Conservation (phyloP, 2,888 invertebrate species). For the Hipparchia semele region DNA sequence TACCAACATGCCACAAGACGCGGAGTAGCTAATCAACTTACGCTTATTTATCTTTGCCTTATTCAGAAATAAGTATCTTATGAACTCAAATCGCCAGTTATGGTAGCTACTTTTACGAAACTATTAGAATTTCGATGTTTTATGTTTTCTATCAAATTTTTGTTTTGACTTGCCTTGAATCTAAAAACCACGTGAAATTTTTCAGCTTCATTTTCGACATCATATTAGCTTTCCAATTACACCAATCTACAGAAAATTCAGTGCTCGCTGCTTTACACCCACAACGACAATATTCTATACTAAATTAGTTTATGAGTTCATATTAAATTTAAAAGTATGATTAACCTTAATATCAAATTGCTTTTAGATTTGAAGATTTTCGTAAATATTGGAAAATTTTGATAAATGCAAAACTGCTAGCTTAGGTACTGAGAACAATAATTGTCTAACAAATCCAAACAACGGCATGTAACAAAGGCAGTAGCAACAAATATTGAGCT, state of each 20-base stretch:
- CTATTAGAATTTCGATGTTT: neutral
- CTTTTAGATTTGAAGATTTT: too few species aligned
- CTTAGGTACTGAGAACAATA: neutral
- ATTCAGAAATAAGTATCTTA: neutral
- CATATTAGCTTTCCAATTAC: too few species aligned
- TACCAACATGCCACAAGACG: constrained; percentile 1
- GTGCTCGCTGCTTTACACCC: too few species aligned
- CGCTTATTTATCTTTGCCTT: too few species aligned
- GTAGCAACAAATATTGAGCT: constrained; percentile 7
- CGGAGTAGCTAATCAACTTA: neutral
- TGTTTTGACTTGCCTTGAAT: too few species aligned
- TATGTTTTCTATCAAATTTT: neutral
- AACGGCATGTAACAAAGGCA: neutral
- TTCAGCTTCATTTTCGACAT: too few species aligned
- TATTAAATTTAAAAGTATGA: too few species aligned
- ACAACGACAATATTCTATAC: too few species aligned
- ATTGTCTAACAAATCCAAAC: neutral
- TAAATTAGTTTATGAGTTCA: too few species aligned
- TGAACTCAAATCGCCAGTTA: neutral
- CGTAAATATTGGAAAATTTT: neutral
- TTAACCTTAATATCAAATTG: too few species aligned
- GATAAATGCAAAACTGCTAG: neutral
- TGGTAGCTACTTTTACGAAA: neutral
- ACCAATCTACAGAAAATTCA: too few species aligned
- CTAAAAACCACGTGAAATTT: too few species aligned